Conservation (phyloP, 2,113 vertebrate genomes). For the Melanotaenia duboulayi region DNA sequence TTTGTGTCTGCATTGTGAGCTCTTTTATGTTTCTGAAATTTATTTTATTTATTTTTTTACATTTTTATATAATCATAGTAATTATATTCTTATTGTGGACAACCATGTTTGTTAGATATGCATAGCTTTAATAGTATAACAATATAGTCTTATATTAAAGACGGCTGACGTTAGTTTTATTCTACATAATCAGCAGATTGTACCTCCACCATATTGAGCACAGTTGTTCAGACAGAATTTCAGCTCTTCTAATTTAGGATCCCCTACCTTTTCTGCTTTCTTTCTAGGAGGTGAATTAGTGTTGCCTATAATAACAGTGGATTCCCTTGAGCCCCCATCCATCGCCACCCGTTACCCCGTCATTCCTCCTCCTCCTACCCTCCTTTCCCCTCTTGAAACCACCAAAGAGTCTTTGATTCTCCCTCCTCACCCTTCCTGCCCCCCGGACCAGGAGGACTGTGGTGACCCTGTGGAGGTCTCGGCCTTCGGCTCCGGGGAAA, state of each 20-base stretch:
- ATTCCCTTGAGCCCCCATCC: slow-evolving; percentile 93
- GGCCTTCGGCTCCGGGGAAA: slow-evolving; percentile 93
- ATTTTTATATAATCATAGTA: not conserved
- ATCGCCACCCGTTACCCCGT: slow-evolving; percentile 92
- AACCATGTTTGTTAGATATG: slow-evolving; percentile 20
- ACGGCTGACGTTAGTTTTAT: slow-evolving; percentile 34
- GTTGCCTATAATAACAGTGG: slow-evolving; percentile 96
- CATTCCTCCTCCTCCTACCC: slow-evolving; percentile 91
- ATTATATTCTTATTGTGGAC: slow-evolving; percentile 21
- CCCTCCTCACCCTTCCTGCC: slow-evolving; percentile 86
- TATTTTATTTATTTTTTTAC: not conserved
- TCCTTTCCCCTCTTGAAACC: slow-evolving; percentile 88
- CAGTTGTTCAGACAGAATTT: slow-evolving; percentile 44
- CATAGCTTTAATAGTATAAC: slow-evolving; percentile 59
- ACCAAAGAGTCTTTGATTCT: slow-evolving; percentile 90
- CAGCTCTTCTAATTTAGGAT: slow-evolving; percentile 69
- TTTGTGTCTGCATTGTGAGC: slow-evolving; percentile 68
- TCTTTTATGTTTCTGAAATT: slow-evolving; percentile 26
- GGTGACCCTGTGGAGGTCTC: slow-evolving; percentile 93
- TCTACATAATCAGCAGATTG: slow-evolving; percentile 55
- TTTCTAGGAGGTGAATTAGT: slow-evolving; percentile 96
- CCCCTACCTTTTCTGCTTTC: slow-evolving; percentile 81
- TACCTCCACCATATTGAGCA: slow-evolving; percentile 37
- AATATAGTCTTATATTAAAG: slow-evolving; percentile 2
- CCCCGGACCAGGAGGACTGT: slow-evolving; percentile 92